Evolutionary conservation across 2,113 vertebrate genomes (phyloP).

Genomic region (Calidris pugnax): DNA sequence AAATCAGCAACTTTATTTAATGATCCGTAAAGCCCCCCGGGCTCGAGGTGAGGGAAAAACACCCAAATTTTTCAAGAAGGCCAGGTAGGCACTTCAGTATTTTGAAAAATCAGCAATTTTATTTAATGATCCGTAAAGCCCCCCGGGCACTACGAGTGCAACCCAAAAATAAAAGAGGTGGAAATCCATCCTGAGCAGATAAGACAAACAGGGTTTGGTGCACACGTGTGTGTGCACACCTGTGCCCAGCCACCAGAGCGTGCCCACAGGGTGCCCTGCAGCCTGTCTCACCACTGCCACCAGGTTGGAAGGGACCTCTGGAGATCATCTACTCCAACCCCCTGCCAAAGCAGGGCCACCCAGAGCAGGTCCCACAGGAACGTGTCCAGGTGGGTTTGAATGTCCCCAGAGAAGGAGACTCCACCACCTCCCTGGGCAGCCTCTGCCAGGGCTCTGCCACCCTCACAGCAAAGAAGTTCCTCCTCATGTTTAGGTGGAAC

Average conservation of each 20-base stretch:
- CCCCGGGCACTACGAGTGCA: neutral
- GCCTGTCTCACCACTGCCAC: neutral
- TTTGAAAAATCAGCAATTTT: constrained; percentile 52
- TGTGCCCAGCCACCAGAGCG: fast-evolving
- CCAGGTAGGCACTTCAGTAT: constrained; percentile 37
- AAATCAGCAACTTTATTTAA: constrained; percentile 51
- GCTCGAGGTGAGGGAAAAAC: neutral
- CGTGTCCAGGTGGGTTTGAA: neutral
- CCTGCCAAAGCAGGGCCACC: neutral
- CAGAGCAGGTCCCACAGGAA: neutral
- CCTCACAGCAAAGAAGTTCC: neutral
- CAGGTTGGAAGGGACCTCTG: neutral
- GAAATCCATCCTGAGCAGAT: neutral
- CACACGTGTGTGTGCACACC: fast-evolving
- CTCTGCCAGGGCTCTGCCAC: neutral
- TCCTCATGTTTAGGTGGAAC: neutral
- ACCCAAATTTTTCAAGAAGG: too few relatives aligned
- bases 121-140: constrained; percentile 16
- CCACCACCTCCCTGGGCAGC: neutral
- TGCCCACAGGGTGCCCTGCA: neutral
- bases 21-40: constrained; percentile 3
- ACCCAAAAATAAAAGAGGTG: neutral
- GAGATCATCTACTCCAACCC: neutral
- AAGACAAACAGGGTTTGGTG: neutral
- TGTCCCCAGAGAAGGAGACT: neutral